These are phyloP conservation scores for Pangasius krempfi DNA, from an alignment of 2,797 vertebrate genomes.

Conservation along the genomic window DNA sequence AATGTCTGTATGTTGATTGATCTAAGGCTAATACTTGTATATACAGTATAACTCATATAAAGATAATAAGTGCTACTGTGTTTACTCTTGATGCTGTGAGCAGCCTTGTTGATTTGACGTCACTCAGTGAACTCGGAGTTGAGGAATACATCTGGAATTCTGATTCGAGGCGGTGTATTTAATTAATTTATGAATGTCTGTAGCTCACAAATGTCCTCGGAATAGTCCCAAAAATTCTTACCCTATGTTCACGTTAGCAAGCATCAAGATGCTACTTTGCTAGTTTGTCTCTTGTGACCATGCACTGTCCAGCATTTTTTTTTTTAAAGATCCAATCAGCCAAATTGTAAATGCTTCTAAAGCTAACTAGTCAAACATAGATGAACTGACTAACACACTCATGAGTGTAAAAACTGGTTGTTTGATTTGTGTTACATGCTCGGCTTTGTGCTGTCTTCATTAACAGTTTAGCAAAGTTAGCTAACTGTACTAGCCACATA, in stretches of 20 bases:
- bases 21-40: no score
- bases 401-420: background rate
- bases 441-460: background rate
- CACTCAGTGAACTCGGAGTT: background rate
- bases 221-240: no score
- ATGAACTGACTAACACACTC: background rate
- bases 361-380: background rate
- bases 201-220: no score
- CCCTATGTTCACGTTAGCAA: background rate
- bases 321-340: background rate
- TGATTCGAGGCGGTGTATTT: background rate
- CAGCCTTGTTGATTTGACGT: background rate
- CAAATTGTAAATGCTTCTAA: background rate
- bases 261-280: background rate
- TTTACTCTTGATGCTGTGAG: no score
- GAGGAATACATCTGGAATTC: background rate
- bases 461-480: background rate
- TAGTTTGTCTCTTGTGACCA: background rate
- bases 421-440: background rate
- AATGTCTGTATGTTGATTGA: no score
- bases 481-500: background rate
- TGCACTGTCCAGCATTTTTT: background rate
- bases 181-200: no score
- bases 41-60: no score
- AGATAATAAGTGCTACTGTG: no score